Base-by-base conservation (phyloP, 2,888 invertebrate species). In the Pyrrhosoma nymphula region DNA sequence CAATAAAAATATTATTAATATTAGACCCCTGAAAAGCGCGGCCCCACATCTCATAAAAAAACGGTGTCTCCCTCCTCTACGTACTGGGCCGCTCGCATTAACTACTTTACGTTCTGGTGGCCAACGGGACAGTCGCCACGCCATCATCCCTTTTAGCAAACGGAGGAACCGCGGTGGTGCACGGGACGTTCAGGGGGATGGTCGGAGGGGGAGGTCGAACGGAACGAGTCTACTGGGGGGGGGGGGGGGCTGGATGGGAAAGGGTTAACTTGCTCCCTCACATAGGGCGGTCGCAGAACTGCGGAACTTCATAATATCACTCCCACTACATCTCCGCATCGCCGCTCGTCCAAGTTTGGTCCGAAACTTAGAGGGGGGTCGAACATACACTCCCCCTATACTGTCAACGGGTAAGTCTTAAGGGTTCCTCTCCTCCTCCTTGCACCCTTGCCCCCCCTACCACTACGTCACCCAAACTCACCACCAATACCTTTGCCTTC, bases 221-320 rank as follows among this genome's bases (percentile, higher is more conserved):
- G 47, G 47, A 4, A 47, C 47, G 2, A 47, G 47, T 4, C 47
- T 47, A 2, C 4, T 2, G 8, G 16, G 4, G 18, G 60, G 60
- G 60, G 60, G 20, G 20, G 23, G 60, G 23, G 60, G 20, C 20
- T 12, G 18, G 8, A 47, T 8, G 47, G 47, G 47, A 47, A 47
- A 47, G 47, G 69, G 69, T 14, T 20, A 60, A 20, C 60, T 60
- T 60, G 60, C 69, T 26, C 69, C 26, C 26, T 69, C 69, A 26
- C 69, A 69, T 69, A 69, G 69, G 69, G 26, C 26, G 69, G 69
- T 69, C 69, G 69, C 69, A 69, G 69, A 69, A 69, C 69, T 69
- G 69, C 69, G 69, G 69, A 69, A 69, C 69, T 69, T 69, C 69
- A 69, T 69, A 69, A 69, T 69, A 69, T 69, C 69, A 69, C 69